Conservation (phyloP, 2,113 vertebrate genomes). For the Oriolus oriolus region DNA sequence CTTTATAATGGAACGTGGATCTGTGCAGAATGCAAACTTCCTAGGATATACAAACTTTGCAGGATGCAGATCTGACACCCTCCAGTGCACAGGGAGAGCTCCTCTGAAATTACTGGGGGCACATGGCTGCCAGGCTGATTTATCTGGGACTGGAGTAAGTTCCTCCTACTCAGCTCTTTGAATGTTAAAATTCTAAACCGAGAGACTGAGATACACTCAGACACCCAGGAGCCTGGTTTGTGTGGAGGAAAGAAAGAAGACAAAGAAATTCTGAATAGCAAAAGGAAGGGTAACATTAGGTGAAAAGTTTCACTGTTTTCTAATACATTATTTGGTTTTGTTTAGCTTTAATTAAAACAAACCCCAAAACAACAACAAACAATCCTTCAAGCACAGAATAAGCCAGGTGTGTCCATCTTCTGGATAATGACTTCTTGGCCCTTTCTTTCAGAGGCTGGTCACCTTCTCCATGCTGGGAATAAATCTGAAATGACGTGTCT, state of each 20-base stretch:
- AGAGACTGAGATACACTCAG: neutral
- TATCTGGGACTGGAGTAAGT: neutral
- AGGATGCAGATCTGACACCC: neutral
- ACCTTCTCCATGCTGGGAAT: neutral
- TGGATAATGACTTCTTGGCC: neutral
- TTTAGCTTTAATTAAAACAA: neutral
- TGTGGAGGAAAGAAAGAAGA: neutral
- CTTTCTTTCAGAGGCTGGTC: neutral
- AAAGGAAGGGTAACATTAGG: neutral
- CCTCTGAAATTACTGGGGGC: neutral
- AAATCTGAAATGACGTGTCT: neutral
- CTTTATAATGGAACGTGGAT: fast-evolving
- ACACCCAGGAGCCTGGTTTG: neutral
- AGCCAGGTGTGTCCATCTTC: neutral
- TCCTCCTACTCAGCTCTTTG: neutral
- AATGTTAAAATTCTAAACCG: neutral
- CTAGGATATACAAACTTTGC: neutral
- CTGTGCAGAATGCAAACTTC: neutral
- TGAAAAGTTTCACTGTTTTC: neutral
- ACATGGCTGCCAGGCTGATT: neutral
- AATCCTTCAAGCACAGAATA: neutral
- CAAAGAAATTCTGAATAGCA: neutral
- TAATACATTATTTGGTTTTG: neutral
- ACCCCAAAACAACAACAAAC: neutral
- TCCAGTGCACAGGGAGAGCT: neutral